Percentiles rank a stretch among this genome's conserved stretches.
Evolutionary conservation across 1,140 invertebrate genomes (phyloP).

Genomic region (Tetramorium parvispinum): DNA sequence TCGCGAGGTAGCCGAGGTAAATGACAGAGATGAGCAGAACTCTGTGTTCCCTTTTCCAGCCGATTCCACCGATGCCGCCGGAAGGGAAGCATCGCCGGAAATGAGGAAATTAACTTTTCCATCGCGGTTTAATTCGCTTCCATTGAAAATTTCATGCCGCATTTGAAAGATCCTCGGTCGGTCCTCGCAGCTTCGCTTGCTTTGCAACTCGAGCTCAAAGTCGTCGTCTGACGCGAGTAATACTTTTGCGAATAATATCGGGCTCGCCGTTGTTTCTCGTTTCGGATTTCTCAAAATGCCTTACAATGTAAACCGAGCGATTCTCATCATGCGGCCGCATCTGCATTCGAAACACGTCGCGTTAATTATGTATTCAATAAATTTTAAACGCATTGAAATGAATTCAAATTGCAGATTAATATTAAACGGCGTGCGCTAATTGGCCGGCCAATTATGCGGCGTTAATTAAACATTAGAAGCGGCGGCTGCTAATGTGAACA

Average conservation of each 20-base stretch:
- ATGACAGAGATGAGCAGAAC: constrained; percentile 71
- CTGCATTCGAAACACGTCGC: constrained; percentile 75
- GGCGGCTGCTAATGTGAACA: constrained; percentile 30
- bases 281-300: background rate
- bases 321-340: constrained; percentile 45
- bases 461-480: constrained; percentile 83
- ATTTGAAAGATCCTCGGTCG: background rate
- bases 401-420: constrained; percentile 85
- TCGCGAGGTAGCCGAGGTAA: constrained; percentile 61
- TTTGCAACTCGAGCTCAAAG: background rate
- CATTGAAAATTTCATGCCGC: constrained; percentile 42
- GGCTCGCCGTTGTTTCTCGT: too few relatives aligned
- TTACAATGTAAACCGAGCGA: constrained; percentile 22
- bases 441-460: constrained; percentile 81
- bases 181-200: background rate
- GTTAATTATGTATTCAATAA: constrained; percentile 84
- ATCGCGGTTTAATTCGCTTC: constrained; percentile 42
- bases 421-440: constrained; percentile 82
- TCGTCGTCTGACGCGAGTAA: background rate
- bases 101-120: constrained; percentile 57
- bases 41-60: constrained; percentile 42
- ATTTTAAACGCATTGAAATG: constrained; percentile 84
- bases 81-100: constrained; percentile 55
- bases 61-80: constrained; percentile 55
- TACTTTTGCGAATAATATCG: background rate